Percentiles rank a stretch among this genome's conserved stretches.
Evolutionary conservation across 2,113 vertebrate species (phyloP).

Genomic region (Lagopus muta): DNA sequence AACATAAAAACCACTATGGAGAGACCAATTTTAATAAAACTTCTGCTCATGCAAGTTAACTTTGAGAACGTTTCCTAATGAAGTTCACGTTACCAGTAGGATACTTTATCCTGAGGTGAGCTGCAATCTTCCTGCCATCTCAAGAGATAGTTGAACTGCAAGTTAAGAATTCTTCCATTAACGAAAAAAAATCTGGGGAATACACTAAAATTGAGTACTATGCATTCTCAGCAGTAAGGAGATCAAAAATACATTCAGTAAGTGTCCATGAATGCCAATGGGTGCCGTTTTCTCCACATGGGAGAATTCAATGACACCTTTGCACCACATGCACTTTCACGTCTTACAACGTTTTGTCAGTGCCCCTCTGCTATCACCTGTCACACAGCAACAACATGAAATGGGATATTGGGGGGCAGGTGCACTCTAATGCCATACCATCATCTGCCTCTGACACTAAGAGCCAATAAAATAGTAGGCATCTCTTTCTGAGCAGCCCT

Average conservation of each 20-base stretch:
- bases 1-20: background rate
- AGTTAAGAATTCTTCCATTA: background rate
- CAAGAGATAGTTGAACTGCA: background rate
- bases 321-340: no score
- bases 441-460: no score
- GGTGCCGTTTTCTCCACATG: no score
- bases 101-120: background rate
- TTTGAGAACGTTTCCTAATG: background rate
- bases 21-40: background rate
- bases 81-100: background rate
- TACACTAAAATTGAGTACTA: background rate
- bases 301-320: no score
- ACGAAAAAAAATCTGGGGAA: background rate
- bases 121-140: background rate
- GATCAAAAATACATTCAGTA: background rate
- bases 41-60: background rate
- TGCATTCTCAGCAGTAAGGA: background rate
- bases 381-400: no score
- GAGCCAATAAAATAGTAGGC: background rate
- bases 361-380: no score
- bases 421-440: no score
- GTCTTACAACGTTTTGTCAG: no score
- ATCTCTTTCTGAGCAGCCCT: background rate
- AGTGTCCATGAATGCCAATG: no score
- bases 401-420: no score